Evolutionary conservation across 2,888 invertebrate species (phyloP).

Genomic region (Folsomia candida): DNA sequence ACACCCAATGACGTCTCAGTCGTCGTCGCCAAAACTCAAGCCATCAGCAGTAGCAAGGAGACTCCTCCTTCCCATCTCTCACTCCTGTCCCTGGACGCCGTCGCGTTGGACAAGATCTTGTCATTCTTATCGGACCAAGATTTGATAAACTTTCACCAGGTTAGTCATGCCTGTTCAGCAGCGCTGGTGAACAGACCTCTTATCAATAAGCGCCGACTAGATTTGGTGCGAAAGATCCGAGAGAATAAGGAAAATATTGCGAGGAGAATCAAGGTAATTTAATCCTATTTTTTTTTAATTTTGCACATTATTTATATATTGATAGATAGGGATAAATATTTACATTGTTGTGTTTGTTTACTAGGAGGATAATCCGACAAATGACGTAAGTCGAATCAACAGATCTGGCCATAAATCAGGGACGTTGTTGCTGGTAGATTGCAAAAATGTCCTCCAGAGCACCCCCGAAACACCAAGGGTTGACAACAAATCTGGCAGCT

Average conservation of each 20-base stretch:
- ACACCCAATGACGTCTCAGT: too few species aligned
- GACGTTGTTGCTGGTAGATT: constrained; percentile 15
- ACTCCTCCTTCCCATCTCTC: too few species aligned
- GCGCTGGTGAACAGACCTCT: constrained; percentile 21
- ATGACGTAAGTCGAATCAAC: constrained; percentile 2
- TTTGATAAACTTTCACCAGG: constrained; percentile 45
- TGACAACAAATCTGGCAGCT: background rate
- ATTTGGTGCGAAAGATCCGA: constrained; percentile 35
- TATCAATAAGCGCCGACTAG: constrained; percentile 33
- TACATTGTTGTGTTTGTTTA: too few species aligned
- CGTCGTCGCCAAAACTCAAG: too few species aligned
- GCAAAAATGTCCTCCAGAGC: constrained; percentile 13
- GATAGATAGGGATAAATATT: too few species aligned
- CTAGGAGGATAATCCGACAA: too few species aligned
- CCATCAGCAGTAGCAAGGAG: too few species aligned
- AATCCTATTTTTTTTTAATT: too few species aligned
- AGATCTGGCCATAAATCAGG: constrained; percentile 8
- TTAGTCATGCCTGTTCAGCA: constrained; percentile 43
- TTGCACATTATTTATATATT: too few species aligned
- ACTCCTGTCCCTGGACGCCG: constrained; percentile 39
- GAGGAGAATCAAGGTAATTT: constrained; percentile 21
- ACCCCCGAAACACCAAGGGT: background rate
- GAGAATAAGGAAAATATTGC: constrained; percentile 45
- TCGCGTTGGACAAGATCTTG: constrained; percentile 41
- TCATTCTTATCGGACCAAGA: constrained; percentile 39